Evolutionary conservation across 1,140 invertebrate species (phyloP), one percentile per base, ranked within the genome.

Genomic region (Catajapyx aquilonaris): DNA sequence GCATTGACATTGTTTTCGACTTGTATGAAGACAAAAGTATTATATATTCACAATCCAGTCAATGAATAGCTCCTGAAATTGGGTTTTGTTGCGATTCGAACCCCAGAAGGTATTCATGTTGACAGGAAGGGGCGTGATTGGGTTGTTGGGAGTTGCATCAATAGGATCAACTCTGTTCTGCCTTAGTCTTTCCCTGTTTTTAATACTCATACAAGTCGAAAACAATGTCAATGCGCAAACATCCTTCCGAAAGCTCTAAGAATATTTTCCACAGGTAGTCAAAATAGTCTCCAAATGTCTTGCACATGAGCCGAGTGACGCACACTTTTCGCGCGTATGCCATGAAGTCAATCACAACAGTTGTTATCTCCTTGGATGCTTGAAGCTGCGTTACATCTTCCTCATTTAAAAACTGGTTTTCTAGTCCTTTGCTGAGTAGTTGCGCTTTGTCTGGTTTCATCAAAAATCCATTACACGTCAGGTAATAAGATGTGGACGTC

Each of bases 281-380:
- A 31, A 31, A n/a, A 7, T 31, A 31, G 30, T 31, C 30, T 31
- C 30, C 30, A 31, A 31, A 31, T 17, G 3, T 31, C 30, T 31
- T 31, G 7, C 30, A 31, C 7, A 31, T 31, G 18, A 31, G 7
- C 7, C 30, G 30, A 15, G 15, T 31, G 30, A 31, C 30, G 18
- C 18, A 31, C 13, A 31, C 30, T n/a, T n/a, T n/a, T n/a, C n/a
- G n/a, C n/a, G n/a, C n/a, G n/a, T n/a, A n/a, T n/a, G n/a, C n/a
- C n/a, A n/a, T n/a, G n/a, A n/a, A n/a, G n/a, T n/a, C n/a, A n/a
- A n/a, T n/a, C n/a, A n/a, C n/a, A n/a, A n/a, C n/a, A n/a, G n/a
- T n/a, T n/a, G n/a, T n/a, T n/a, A n/a, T n/a, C n/a, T n/a, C n/a
- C n/a, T n/a, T n/a, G n/a, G n/a, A n/a, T n/a, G n/a, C n/a, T n/a